These are phyloP conservation scores for Paralichthys olivaceus DNA, from an alignment of 2,113 vertebrate genomes.

Conservation along the genomic window DNA sequence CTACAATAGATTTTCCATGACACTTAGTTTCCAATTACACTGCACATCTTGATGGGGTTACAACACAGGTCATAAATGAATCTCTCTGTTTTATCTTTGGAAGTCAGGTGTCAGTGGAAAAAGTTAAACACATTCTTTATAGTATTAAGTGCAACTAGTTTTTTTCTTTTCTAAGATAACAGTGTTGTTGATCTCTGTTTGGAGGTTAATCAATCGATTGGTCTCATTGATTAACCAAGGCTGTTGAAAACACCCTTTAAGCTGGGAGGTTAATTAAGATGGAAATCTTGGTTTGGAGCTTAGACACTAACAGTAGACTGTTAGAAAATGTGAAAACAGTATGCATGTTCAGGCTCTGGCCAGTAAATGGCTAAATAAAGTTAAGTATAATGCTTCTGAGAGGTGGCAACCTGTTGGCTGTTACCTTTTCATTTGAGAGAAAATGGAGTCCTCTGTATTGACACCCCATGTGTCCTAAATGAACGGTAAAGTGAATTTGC, in stretches of 20 bases:
- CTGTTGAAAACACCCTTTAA: neutral
- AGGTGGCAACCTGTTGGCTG: neutral
- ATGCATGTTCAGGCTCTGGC: neutral
- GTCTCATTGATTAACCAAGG: conserved; percentile 37
- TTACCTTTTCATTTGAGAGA: neutral
- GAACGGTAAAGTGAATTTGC: neutral
- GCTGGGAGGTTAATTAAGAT: neutral
- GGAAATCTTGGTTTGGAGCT: neutral
- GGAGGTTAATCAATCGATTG: conserved; percentile 41
- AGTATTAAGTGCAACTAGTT: neutral
- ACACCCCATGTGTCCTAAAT: neutral
- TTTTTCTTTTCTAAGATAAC: conserved; percentile 1
- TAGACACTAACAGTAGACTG: neutral
- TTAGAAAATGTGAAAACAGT: neutral
- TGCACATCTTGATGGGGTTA: neutral
- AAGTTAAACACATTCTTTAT: neutral
- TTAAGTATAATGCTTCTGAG: neutral
- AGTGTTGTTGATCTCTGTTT: neutral
- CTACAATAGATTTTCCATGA: conserved; percentile 18
- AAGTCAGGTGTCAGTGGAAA: neutral
- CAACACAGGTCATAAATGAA: neutral
- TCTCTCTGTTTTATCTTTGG: neutral
- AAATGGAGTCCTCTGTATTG: neutral
- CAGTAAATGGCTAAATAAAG: neutral
- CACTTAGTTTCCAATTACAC: neutral